phyloP scores from a whole-genome alignment of 2,797 vertebrate genomes.

The Hippocampus kuda region DNA sequence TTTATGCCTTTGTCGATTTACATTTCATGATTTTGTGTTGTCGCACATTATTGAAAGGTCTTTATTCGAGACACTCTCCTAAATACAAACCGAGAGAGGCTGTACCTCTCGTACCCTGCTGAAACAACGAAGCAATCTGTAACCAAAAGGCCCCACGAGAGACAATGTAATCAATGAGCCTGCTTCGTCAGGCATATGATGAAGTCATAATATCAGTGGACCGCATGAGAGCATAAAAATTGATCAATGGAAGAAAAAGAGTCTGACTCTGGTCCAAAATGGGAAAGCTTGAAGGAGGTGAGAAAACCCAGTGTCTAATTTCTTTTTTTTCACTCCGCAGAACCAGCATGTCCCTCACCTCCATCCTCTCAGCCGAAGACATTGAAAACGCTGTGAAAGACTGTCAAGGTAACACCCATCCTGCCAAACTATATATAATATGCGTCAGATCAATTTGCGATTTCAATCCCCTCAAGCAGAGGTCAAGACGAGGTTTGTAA shows the following conservation, averaged over 20 bases:
- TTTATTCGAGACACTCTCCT: too few species aligned
- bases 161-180: neutral
- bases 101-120: too few species aligned
- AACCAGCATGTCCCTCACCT: conserved; percentile 86
- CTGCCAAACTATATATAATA: conserved; percentile 12
- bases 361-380: conserved; percentile 82
- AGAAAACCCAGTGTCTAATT: neutral
- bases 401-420: conserved; percentile 80
- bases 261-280: neutral
- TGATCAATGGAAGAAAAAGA: neutral
- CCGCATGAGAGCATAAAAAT: neutral
- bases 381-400: conserved; percentile 89
- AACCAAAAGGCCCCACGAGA: conserved; percentile 12
- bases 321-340: conserved; percentile 52
- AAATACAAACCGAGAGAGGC: too few species aligned
- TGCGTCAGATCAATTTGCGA: conserved; percentile 2
- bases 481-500: neutral
- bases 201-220: neutral
- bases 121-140: neutral
- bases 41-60: too few species aligned
- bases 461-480: conserved; percentile 2
- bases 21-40: too few species aligned
- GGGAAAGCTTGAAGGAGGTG: neutral
- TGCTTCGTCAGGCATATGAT: neutral
- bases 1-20: too few species aligned